Evolutionary conservation across 2,888 invertebrate genomes (phyloP), one percentile per base, ranked within the genome.

Genomic region (Ochropacha duplaris): DNA sequence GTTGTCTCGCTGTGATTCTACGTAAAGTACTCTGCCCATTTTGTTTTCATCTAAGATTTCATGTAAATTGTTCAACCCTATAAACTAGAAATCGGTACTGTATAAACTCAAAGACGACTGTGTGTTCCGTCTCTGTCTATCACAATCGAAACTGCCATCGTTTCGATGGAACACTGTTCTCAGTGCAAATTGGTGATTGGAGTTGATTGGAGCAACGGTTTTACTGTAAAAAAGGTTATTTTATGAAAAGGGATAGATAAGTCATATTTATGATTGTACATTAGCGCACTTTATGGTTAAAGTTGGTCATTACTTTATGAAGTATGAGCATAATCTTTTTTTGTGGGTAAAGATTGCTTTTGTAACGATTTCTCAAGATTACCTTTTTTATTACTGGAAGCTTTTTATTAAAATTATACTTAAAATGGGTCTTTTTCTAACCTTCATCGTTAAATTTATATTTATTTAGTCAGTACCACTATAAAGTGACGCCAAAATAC

Each of bases 201-300:
- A 74, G 82, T 79, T 82, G 82, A 84, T 83, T 82, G 83, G 76
- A 71, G 60, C 72, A 69, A 70, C 63, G 57, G 65, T 68, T 57
- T 58, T 57, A 57, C 59, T 57, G 60, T 62, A 59, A 60, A 69
- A 44, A 44, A 19, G 19, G 19, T 19, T 9, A 19, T 44, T 19
- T 44, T 3, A n/a, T 19, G 44, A 54, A 12, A 12, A 39, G 22
- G 54, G 16, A 26, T 54, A 58, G 59, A 57, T 66, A 62, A 64
- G 58, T 64, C 61, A 64, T 60, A 56, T 57, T 57, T 58, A 50
- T 49, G 51, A 19, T 51, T 51, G 51, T 56, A 54, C 54, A 56
- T 62, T 59, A 62, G 50, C 54, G 44, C 34, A 54, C 56, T 54
- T 62, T 60, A 62, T 55, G 58, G 51, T 28, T 58, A 58, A 56